Base-by-base conservation (phyloP, 2,888 invertebrate species). In the Argyresthia goedartella region DNA sequence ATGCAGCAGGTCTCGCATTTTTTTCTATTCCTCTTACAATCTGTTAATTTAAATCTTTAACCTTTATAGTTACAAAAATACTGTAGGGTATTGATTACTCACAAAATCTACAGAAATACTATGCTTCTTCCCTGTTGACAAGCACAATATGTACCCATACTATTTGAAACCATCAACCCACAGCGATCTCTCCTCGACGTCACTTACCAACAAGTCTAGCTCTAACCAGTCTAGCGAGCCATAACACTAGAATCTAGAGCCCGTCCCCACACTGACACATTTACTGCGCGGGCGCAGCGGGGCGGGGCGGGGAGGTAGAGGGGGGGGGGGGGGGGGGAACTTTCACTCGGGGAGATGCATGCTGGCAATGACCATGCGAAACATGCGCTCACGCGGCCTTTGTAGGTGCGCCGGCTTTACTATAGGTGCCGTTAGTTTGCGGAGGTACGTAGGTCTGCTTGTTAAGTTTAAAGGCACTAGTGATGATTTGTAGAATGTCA, bases 301-400 rank as follows among this genome's bases (percentile, higher is more conserved):
- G 39, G 49, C 35, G 56, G 49, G 49, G 53, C 52, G 54, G 53
- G 36, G 56, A 52, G 51, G 52, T n/a, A n/a, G n/a, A n/a, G n/a
- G 49, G 49, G 53, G 53, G 54, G 53, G 36, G 56, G 53, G 51
- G 52, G 53, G 55, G 58, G 56, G 61, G 66, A 73, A 80, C 80
- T 80, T 80, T 80, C 80, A 79, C 80, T 79, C 63, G 70, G 71
- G 65, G 14, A 44, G 50, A 53, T 49, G 35, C 51, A 33, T 36
- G 49, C 49, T 49, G 75, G 69, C 80, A 78, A 73, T 80, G 80
- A 76, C 80, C 78, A 76, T 70, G 72, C 71, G 61, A n/a, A 15
- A 33, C 46, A 46, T 25, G 46, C 46, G 25, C 33, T n/a, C n/a
- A n/a, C 25, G 33, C 33, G 46, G 15, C 10, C 15, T 16, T 44